phyloP scores from a whole-genome alignment of 1,140 invertebrate genomes.

The Cherax destructor region DNA sequence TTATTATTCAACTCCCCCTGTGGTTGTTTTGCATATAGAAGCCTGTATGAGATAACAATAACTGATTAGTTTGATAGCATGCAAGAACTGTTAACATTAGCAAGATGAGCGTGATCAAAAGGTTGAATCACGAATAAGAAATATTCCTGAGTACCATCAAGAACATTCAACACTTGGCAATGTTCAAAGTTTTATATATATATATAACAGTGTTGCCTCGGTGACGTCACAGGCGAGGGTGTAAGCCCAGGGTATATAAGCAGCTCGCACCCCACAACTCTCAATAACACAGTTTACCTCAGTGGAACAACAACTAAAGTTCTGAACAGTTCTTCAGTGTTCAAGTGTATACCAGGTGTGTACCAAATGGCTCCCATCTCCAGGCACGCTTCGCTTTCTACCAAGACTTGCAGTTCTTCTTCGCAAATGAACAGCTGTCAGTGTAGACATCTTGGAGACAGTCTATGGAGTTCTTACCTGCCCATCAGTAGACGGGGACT shows the following conservation, averaged over 20 bases:
- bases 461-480: background rate
- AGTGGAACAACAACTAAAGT: background rate
- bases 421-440: background rate
- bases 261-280: background rate
- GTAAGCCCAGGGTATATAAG: background rate
- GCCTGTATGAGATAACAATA: too few species aligned
- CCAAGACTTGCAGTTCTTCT: background rate
- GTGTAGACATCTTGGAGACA: background rate
- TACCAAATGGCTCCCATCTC: conserved; percentile 16
- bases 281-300: background rate
- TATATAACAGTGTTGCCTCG: background rate
- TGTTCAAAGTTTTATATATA: background rate
- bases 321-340: background rate
- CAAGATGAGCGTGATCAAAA: too few species aligned
- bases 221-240: conserved; percentile 4
- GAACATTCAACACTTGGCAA: background rate
- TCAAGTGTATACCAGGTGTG: background rate
- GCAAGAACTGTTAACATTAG: too few species aligned
- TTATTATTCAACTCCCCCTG: too few species aligned
- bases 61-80: too few species aligned
- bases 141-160: too few species aligned
- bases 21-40: too few species aligned
- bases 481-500: conserved; percentile 29
- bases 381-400: background rate
- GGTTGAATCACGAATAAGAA: too few species aligned